Conservation (phyloP, 2,888 invertebrate genomes). For the Pseudococcus jackbeardsleyi region DNA sequence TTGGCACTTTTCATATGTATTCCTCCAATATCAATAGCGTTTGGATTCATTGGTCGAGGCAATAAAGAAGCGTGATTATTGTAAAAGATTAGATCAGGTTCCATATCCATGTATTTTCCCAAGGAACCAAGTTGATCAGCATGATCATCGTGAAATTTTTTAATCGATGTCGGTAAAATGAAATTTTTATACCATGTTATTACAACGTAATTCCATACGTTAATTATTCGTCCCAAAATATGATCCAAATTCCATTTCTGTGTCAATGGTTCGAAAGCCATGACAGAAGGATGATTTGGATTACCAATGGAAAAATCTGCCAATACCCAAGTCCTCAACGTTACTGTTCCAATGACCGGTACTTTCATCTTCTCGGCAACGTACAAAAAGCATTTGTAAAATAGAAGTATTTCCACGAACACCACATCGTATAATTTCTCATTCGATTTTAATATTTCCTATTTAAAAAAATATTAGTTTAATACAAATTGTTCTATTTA, state of each 20-base stretch:
- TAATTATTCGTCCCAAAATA: not conserved
- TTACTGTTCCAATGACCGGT: not conserved
- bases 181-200: not conserved
- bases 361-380: slow-evolving; percentile 13
- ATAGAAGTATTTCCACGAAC: not conserved
- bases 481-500: no score
- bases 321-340: not conserved
- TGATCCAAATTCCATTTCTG: not conserved
- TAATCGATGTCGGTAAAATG: no score
- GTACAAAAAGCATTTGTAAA: not conserved
- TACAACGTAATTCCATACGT: not conserved
- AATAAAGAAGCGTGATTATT: slow-evolving; percentile 69
- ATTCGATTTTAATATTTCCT: not conserved
- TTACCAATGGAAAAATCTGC: not conserved
- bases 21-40: slow-evolving; percentile 77
- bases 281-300: not conserved
- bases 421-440: slow-evolving; percentile 2
- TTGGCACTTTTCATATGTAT: slow-evolving; percentile 71
- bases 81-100: no score
- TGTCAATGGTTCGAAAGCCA: no score
- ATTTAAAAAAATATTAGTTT: no score
- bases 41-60: slow-evolving; percentile 73
- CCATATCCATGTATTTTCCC: no score
- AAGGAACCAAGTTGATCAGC: not conserved
- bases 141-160: not conserved